phyloP scores from a whole-genome alignment of 1,140 invertebrate genomes.

The Drosophila busckii region DNA sequence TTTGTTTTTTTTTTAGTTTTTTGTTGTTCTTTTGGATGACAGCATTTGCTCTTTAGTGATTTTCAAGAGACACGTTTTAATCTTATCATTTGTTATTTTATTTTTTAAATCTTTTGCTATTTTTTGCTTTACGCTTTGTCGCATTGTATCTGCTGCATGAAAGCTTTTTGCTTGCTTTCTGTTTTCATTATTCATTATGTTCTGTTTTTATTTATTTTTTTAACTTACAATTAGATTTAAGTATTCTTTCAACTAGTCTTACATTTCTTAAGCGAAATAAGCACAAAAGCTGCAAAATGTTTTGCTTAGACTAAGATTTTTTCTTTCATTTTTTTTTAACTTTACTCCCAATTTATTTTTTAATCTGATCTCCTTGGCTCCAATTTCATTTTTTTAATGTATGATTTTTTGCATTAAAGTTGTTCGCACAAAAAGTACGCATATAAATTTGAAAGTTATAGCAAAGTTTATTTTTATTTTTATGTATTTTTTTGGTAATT shows the following conservation, averaged over 20 bases:
- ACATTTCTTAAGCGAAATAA: slow-evolving; percentile 73
- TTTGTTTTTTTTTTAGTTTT: slow-evolving; percentile 19
- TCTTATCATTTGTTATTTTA: slow-evolving; percentile 21
- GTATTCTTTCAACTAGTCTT: slow-evolving; percentile 71
- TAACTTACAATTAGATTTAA: slow-evolving; percentile 62
- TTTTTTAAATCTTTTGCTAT: slow-evolving; percentile 62
- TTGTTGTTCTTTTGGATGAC: slow-evolving; percentile 65
- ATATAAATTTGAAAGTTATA: slow-evolving; percentile 69
- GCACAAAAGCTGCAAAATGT: slow-evolving; percentile 77
- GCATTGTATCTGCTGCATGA: slow-evolving; percentile 18
- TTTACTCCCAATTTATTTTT: too few relatives aligned
- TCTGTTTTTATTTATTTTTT: slow-evolving; percentile 38
- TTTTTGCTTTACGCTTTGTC: slow-evolving; percentile 43
- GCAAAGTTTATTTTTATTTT: slow-evolving; percentile 48
- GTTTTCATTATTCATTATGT: slow-evolving; percentile 11
- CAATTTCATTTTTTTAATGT: slow-evolving; percentile 53
- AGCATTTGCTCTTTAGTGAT: slow-evolving; percentile 61
- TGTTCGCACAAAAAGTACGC: slow-evolving; percentile 65
- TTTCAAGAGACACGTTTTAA: slow-evolving; percentile 55
- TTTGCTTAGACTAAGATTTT: slow-evolving; percentile 68
- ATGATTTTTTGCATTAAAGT: slow-evolving; percentile 65
- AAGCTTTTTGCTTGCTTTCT: slow-evolving; percentile 13
- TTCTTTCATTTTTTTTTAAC: slow-evolving; percentile 14
- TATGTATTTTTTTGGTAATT: slow-evolving; percentile 13
- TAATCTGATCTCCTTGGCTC: slow-evolving; percentile 43